Evolutionary conservation across 2,797 vertebrate species (phyloP).

Genomic region (Poeciliopsis gracilis): DNA sequence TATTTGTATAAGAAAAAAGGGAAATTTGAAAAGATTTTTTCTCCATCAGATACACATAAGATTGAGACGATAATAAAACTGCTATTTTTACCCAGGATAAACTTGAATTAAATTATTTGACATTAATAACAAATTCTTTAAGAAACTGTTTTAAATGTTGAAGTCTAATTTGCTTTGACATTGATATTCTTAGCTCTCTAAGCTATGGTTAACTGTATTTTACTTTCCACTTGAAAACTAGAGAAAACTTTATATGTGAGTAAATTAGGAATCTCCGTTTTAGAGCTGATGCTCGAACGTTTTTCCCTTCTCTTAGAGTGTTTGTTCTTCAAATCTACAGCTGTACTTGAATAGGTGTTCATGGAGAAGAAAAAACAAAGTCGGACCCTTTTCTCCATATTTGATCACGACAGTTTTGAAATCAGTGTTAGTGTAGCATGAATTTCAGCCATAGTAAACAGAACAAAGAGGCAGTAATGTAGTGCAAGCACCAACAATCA

Average conservation of each 20-base stretch:
- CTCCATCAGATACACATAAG: neutral
- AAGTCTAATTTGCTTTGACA: neutral
- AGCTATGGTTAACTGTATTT: neutral
- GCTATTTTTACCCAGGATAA: neutral
- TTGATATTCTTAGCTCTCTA: neutral
- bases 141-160: neutral
- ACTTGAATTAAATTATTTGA: neutral
- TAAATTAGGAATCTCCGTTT: neutral
- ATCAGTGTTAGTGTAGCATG: slow-evolving; percentile 50
- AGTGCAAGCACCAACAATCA: neutral
- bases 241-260: neutral
- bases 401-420: neutral
- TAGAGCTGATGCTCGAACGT: neutral
- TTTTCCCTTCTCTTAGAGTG: neutral
- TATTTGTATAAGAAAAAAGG: neutral
- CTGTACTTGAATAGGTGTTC: neutral
- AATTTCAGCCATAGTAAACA: slow-evolving; percentile 50
- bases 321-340: neutral
- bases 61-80: neutral
- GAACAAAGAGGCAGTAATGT: neutral
- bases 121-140: neutral
- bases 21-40: neutral
- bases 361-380: too few species aligned
- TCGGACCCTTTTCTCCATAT: neutral
- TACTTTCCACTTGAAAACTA: neutral